These are phyloP conservation scores for Himalopsyche tibetana DNA, from an alignment of 2,888 invertebrate species.

Conservation along the genomic window DNA sequence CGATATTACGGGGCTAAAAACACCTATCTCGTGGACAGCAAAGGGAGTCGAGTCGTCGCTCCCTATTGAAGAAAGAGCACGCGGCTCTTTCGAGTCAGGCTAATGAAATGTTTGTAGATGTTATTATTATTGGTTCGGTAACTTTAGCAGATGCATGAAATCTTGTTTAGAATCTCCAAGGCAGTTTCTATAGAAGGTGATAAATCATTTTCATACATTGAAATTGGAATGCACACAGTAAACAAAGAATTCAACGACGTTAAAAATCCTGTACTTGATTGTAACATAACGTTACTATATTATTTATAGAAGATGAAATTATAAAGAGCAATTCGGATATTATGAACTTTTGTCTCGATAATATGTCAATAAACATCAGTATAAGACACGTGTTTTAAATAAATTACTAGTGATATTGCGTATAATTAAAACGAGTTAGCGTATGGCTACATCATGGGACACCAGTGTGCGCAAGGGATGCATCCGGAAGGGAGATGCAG, in stretches of 20 bases:
- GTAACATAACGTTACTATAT: background rate
- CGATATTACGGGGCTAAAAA: background rate
- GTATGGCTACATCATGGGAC: background rate
- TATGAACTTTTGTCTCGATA: background rate
- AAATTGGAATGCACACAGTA: conserved; percentile 2
- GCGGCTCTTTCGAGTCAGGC: conserved; percentile 54
- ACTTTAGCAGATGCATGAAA: conserved; percentile 63
- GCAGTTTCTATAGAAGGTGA: conserved; percentile 3
- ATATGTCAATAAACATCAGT: background rate
- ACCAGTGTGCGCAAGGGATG: conserved; percentile 39
- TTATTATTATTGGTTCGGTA: conserved; percentile 56
- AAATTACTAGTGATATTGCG: background rate
- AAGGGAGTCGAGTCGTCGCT: conserved; percentile 36
- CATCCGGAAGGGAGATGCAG: conserved; percentile 69
- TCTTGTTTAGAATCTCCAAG: conserved; percentile 47
- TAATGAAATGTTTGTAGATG: conserved; percentile 58
- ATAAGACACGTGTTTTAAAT: background rate
- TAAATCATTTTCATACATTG: conserved; percentile 17
- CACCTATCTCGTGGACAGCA: conserved; percentile 43
- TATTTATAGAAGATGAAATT: background rate
- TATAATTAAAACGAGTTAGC: background rate
- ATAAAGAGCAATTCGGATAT: background rate
- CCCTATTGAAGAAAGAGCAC: conserved; percentile 50
- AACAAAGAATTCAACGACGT: conserved; percentile 1
- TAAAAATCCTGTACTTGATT: background rate